Percentiles rank a stretch among this genome's conserved stretches.
These are phyloP conservation scores for Xiphorhynchus erythropygius DNA, from an alignment of 2,797 vertebrate species.

Conservation along the genomic window DNA sequence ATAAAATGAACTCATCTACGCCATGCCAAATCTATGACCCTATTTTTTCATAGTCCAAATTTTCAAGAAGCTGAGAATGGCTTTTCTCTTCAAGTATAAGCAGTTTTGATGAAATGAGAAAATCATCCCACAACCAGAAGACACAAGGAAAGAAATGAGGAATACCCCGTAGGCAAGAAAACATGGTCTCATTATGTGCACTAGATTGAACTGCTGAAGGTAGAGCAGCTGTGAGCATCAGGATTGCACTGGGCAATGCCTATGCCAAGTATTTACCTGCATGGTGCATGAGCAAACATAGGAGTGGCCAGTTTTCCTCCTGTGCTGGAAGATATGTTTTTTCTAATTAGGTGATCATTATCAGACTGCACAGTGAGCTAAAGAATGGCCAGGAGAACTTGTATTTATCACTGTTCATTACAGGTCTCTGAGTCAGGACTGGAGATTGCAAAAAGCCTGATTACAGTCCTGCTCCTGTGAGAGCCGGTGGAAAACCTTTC, in stretches of 20 bases:
- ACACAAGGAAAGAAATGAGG: neutral
- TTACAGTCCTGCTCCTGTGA: neutral
- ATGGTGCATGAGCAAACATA: neutral
- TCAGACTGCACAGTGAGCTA: neutral
- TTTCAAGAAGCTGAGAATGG: neutral
- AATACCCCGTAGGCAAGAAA: neutral
- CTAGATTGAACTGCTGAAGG: neutral
- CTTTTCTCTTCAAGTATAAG: neutral
- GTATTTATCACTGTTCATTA: neutral
- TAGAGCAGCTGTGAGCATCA: neutral
- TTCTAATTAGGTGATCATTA: neutral
- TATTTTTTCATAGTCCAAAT: neutral
- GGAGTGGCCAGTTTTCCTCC: neutral
- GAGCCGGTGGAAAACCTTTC: neutral
- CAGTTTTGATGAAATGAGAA: neutral
- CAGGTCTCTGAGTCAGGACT: neutral
- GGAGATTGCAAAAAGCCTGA: neutral
- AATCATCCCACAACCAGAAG: neutral
- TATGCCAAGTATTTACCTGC: neutral
- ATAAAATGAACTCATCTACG: neutral
- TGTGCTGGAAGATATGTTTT: neutral
- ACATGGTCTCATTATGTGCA: fast-evolving
- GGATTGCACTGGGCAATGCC: neutral
- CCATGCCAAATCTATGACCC: neutral
- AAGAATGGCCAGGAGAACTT: neutral